Conservation (phyloP, 2,888 invertebrate species). For the Dicycla oo region DNA sequence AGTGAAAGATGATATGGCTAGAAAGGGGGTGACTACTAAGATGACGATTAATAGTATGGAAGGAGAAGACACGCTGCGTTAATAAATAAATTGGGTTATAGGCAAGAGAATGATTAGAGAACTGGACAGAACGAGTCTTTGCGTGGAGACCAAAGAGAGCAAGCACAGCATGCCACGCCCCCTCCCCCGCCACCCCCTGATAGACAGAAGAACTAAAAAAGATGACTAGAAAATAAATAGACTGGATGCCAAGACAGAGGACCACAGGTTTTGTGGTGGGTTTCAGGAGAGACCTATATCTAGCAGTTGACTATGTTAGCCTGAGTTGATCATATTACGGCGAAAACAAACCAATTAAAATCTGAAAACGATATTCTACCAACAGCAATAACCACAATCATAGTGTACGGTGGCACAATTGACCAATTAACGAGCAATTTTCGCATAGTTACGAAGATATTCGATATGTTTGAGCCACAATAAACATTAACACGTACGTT, state of each 20-base stretch:
- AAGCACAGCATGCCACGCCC: not conserved
- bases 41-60: not conserved
- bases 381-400: not conserved
- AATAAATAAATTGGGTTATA: too few species aligned
- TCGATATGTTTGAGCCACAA: not conserved
- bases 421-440: not conserved
- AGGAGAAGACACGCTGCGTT: too few species aligned
- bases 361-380: not conserved
- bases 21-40: not conserved
- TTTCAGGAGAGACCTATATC: not conserved
- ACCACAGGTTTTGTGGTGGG: not conserved
- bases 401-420: not conserved
- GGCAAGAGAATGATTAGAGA: not conserved
- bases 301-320: not conserved
- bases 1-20: not conserved
- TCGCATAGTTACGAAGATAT: not conserved
- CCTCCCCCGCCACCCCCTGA: too few species aligned
- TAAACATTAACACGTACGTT: not conserved
- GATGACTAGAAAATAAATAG: not conserved
- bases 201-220: not conserved
- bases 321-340: not conserved
- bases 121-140: not conserved
- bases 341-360: not conserved
- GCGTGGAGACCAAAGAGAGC: not conserved
- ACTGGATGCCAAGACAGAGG: not conserved